Conservation (phyloP, 1,140 invertebrate genomes). For the Berghia stephanieae region DNA sequence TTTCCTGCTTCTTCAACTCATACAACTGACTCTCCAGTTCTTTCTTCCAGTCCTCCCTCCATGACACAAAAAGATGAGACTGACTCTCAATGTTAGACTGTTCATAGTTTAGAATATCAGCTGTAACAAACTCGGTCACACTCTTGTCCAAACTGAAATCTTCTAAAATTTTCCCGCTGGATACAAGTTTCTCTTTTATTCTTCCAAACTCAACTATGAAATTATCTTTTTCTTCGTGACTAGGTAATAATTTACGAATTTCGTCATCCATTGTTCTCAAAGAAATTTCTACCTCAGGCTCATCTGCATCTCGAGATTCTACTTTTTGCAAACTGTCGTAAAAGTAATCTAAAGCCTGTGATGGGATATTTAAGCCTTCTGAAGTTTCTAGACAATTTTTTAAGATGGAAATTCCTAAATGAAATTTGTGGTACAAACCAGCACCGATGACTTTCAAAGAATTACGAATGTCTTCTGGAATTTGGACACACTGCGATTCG, state of each 20-base stretch:
- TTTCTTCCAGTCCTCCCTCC: slow-evolving; percentile 31
- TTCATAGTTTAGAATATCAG: slow-evolving; percentile 36
- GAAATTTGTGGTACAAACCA: slow-evolving; percentile 57
- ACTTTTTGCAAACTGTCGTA: slow-evolving; percentile 43
- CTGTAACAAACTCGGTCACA: slow-evolving; percentile 28
- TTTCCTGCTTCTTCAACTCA: slow-evolving; percentile 27
- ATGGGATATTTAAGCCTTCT: slow-evolving; percentile 24
- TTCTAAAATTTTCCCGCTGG: slow-evolving; percentile 24
- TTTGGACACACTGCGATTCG: slow-evolving; percentile 13
- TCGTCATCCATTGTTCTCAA: slow-evolving; percentile 48
- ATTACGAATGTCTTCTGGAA: slow-evolving; percentile 23
- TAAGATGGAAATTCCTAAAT: slow-evolving; percentile 42
- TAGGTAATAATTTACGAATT: slow-evolving; percentile 44
- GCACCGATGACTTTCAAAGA: slow-evolving; percentile 48
- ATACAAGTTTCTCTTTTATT: slow-evolving; percentile 27
- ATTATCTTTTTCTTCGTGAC: slow-evolving; percentile 42
- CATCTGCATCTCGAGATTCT: slow-evolving; percentile 44
- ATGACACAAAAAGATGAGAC: slow-evolving; percentile 25
- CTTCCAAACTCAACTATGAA: slow-evolving; percentile 16
- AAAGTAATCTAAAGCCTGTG: slow-evolving; percentile 43
- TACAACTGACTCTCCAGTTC: slow-evolving; percentile 38
- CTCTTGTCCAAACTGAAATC: slow-evolving; percentile 27
- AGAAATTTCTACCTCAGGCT: slow-evolving; percentile 43
- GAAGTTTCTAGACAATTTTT: slow-evolving; percentile 32
- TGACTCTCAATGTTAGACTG: slow-evolving; percentile 33